Base-by-base conservation (phyloP, 2,888 invertebrate species). In the Cryptosula pallasiana region DNA sequence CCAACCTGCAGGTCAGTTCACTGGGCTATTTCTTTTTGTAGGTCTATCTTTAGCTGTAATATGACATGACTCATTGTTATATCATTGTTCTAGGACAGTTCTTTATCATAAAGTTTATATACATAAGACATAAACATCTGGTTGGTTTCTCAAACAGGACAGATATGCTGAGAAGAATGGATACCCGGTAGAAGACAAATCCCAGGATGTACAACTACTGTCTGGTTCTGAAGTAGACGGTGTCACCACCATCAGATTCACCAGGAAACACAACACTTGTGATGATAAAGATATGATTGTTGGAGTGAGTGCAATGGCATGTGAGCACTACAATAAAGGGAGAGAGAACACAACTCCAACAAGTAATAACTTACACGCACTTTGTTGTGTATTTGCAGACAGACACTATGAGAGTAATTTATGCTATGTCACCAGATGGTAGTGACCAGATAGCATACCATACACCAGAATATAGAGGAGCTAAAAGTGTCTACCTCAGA, bases 1-100 rank as follows among this genome's bases (percentile, higher is more conserved):
- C 76, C 13, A 76, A 77, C 69, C 76, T 80, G 45, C 74, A 76
- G 76, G 79, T 79, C 75, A 72, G 74, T 70, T n/a, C 9, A 5
- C 25, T 25, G 13, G 34, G 13, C 25, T n/a, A n/a, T n/a, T n/a
- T n/a, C n/a, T n/a, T n/a, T n/a, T n/a, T n/a, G n/a, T n/a, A n/a
- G n/a, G n/a, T n/a, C n/a, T n/a, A n/a, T n/a, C n/a, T n/a, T n/a
- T n/a, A n/a, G n/a, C n/a, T n/a, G n/a, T n/a, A n/a, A n/a, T n/a
- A n/a, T n/a, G n/a, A n/a, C n/a, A n/a, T n/a, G n/a, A n/a, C n/a
- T n/a, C n/a, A n/a, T n/a, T n/a, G n/a, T n/a, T n/a, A n/a, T n/a
- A n/a, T n/a, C n/a, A n/a, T n/a, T n/a, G n/a, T n/a, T n/a, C n/a
- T n/a, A n/a, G n/a, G n/a, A n/a, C n/a, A n/a, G n/a, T n/a, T n/a